Base-by-base conservation (phyloP, 2,888 invertebrate genomes). In the Drosophila mimetica region DNA sequence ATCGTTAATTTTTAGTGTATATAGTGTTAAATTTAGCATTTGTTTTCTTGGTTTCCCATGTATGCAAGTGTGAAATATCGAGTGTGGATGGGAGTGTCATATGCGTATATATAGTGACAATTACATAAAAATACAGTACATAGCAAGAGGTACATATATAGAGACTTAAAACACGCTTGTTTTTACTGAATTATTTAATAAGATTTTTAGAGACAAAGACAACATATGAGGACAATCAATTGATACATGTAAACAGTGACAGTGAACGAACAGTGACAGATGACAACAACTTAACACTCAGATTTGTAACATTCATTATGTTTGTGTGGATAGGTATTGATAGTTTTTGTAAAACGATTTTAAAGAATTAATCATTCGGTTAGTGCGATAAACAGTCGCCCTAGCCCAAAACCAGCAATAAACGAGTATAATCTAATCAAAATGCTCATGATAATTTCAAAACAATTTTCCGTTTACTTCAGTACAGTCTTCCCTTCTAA, bases 241-340 rank as follows among this genome's bases (percentile, higher is more conserved):
- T 9, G 36, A 46, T 61, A 69, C 52, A 39, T 50, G 60, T 57
- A 69, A 78, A 77, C 72, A 77, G 75, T 65, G 67, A 61, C 58
- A 58, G 57, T 57, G 60, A 60, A 70, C 70, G 74, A 65, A 63
- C 65, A 65, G 65, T 78, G 77, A 74, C 66, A 53, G 63, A 48
- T 75, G 63, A 75, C 57, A 61, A 83, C 78, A 78, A 74, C 78
- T 72, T 76, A 83, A 80, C 78, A 80, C 80, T 80, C 53, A 80
- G 47, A 63, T 73, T 59, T 47, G 16, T 70, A 73, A 79, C 75
- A 79, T 55, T 76, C 41, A 67, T 37, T 50, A 13, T 30, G 46
- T 18, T 34, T 22, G 16, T 59, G 22, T 30, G 36, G 41, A 13
- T 67, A 9, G 34, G 22, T 14, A 1, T 57, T 39, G 41, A 53